Percentiles rank a stretch among this genome's conserved stretches.
Evolutionary conservation across 2,113 vertebrate genomes (phyloP).

Genomic region (Pseudorhombus dupliciocellatus): DNA sequence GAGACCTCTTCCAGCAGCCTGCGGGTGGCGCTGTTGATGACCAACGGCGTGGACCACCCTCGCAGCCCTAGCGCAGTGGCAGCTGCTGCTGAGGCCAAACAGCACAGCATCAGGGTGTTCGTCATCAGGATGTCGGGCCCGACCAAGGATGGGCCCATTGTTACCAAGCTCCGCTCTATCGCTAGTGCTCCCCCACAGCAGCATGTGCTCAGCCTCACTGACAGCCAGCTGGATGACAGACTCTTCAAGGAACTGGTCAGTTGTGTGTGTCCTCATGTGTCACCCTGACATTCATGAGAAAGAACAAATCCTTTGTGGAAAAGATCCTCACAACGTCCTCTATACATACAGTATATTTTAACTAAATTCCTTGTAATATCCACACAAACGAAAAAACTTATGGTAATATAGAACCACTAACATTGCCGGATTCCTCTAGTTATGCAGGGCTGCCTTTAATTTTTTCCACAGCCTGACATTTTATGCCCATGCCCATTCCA

Average conservation of each 20-base stretch:
- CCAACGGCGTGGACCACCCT: constrained; percentile 87
- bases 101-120: constrained; percentile 84
- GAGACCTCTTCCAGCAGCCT: constrained; percentile 79
- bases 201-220: constrained; percentile 81
- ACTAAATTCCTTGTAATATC: too few relatives aligned
- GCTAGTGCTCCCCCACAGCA: constrained; percentile 82
- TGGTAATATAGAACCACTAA: background rate
- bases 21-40: constrained; percentile 86
- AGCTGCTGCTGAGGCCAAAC: constrained; percentile 82
- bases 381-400: too few relatives aligned
- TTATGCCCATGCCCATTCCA: constrained; percentile 8
- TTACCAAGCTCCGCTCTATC: constrained; percentile 79
- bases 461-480: background rate
- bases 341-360: too few relatives aligned
- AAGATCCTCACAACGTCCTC: too few relatives aligned
- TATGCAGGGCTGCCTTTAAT: background rate
- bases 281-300: too few relatives aligned
- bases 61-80: constrained; percentile 82
- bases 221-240: constrained; percentile 77
- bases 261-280: background rate
- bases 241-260: constrained; percentile 78
- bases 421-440: background rate
- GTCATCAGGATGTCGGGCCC: constrained; percentile 79
- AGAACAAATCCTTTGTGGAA: too few relatives aligned
- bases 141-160: constrained; percentile 62